Evolutionary conservation across 2,113 vertebrate genomes (phyloP), one percentile per base, ranked within the genome.

Genomic region (Tragelaphus scriptus): DNA sequence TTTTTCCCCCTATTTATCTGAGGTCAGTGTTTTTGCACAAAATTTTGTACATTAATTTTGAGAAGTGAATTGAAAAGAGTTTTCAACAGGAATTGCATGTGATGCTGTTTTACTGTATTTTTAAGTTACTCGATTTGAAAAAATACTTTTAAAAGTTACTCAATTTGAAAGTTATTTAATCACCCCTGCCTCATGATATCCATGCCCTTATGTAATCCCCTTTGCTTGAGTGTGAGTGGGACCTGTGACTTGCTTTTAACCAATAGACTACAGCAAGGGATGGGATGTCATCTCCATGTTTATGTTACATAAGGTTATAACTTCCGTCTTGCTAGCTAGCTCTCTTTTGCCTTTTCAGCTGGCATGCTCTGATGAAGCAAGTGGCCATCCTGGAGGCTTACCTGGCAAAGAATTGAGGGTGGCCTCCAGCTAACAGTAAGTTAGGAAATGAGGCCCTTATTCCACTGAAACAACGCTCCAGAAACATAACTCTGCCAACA

Each of bases 21-120:
- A 68, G n/a, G 30, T 94, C 49, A 68, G 40, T 75, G 94, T 53
- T 91, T 98, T 95, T 98, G 98, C 98, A 98, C 97, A 49, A 53
- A 49, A 19, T 98, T 98, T 98, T 98, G 65, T 98, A 98, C 95
- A 19, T 90, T 97, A 96, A 80, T 85, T 95, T 2, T 98, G 91
- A 97, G 88, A 96, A 97, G 7, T 36, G 53, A 36, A 40, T 82
- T 95, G 77, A 97, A 98, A 95, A 97, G 68, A 85, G 82, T 87
- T 61, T 79, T 95, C 91, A 44, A 90, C 96, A 94, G 86, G 95
- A 97, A 92, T 96, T 55, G 21, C 87, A 77, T 88, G 32, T 55
- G 17, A 87, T 85, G 55, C 88, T 87, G 17, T 97, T 98, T 97
- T 94, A 84, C 94, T 88, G 47, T 97, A 75, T 75, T 77, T 77